phyloP scores from a whole-genome alignment of 2,113 vertebrate species.

The Calidris pugnax region DNA sequence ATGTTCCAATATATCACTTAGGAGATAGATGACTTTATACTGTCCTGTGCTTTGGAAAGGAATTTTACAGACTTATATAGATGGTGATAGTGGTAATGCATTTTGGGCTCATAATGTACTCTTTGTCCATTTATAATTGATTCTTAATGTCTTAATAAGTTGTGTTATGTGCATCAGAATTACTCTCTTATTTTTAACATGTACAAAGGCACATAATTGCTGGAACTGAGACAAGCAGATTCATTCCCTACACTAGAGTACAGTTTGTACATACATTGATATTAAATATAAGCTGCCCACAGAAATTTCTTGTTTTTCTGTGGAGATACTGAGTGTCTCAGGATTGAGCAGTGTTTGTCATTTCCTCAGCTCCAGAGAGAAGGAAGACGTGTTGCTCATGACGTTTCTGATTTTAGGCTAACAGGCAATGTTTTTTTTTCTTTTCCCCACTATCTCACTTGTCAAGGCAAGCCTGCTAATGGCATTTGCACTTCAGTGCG shows the following conservation, averaged over 20 bases:
- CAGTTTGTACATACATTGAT: background rate
- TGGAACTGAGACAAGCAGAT: background rate
- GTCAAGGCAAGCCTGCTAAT: background rate
- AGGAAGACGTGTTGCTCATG: background rate
- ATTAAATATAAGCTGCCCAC: background rate
- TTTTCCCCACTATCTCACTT: background rate
- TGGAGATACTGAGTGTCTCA: background rate
- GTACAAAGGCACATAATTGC: background rate
- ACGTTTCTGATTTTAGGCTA: background rate
- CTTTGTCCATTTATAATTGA: background rate
- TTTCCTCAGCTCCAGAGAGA: background rate
- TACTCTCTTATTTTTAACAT: background rate
- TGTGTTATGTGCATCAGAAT: background rate
- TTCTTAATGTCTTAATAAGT: background rate
- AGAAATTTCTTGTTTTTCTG: background rate
- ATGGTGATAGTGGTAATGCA: no score
- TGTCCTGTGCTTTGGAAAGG: background rate
- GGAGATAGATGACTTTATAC: background rate
- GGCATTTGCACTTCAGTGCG: background rate
- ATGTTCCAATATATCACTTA: background rate
- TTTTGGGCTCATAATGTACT: background rate
- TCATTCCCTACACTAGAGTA: background rate
- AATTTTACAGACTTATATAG: background rate
- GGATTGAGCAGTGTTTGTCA: background rate
- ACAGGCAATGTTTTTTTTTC: background rate